Conservation (phyloP, 1,140 invertebrate genomes). For the Calosoma granatense region DNA sequence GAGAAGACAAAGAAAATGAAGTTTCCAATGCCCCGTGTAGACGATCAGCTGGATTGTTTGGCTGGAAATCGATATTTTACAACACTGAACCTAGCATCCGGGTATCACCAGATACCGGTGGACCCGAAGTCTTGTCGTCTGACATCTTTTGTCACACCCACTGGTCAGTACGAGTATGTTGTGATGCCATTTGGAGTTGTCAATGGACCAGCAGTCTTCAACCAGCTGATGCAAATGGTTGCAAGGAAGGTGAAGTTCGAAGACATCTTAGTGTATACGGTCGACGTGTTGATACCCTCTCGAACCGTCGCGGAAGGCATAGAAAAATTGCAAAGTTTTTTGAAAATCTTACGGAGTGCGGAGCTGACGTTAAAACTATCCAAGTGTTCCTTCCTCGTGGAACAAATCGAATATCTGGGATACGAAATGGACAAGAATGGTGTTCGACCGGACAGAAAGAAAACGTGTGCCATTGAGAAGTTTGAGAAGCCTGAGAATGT, state of each 20-base stretch:
- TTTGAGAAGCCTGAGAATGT: conserved; percentile 24
- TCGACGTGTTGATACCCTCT: conserved; percentile 19
- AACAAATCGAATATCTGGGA: conserved; percentile 17
- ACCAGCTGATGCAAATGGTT: conserved; percentile 29
- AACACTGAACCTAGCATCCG: conserved; percentile 17
- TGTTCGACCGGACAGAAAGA: conserved; percentile 18
- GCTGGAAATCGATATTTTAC: conserved; percentile 20
- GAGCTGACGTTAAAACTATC: conserved; percentile 17
- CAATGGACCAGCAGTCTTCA: conserved; percentile 31
- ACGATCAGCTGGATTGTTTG: conserved; percentile 22
- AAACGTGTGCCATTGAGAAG: conserved; percentile 19
- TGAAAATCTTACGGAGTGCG: conserved; percentile 16
- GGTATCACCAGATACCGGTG: conserved; percentile 12
- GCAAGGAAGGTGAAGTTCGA: conserved; percentile 18
- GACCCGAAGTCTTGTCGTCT: neutral
- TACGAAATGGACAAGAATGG: conserved; percentile 14
- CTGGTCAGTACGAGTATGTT: conserved; percentile 26
- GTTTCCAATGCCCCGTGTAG: conserved; percentile 24
- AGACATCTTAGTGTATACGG: conserved; percentile 11
- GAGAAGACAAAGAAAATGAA: conserved; percentile 20
- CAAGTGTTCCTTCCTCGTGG: conserved; percentile 26
- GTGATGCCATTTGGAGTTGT: conserved; percentile 27
- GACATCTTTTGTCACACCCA: conserved; percentile 21
- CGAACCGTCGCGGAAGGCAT: conserved; percentile 16
- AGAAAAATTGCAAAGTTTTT: conserved; percentile 17